Base-by-base conservation (phyloP, 2,888 invertebrate species). In the Latrodectus elegans region DNA sequence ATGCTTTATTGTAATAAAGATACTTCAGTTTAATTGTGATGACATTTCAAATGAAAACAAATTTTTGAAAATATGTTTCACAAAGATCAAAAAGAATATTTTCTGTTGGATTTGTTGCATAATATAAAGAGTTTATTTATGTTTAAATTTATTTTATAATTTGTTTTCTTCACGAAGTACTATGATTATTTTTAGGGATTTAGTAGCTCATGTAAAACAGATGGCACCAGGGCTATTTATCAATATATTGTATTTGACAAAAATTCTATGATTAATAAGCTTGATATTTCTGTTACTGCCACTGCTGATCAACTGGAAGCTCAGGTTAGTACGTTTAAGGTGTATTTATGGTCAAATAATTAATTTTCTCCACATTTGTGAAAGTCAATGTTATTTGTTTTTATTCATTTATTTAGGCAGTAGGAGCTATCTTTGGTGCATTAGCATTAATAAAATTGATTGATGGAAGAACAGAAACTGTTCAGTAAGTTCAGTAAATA, bases 201-300 rank as follows among this genome's bases (percentile, higher is more conserved):
- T 26, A 89, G 89, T 55, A 89, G 88, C 14, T 52, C 82, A 51
- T 90, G 90, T 73, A 89, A 89, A 82, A 26, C 86, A n/a, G 89
- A 90, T 75, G 81, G 88, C 12, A 89, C 89, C 22, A 76, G 90
- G 73, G 89, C 89, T 15, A 82, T 90, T 15, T 90, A 89, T 88
- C 90, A 90, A 71, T 89, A 89, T 85, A 60, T 90, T 52, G 82
- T 89, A 14, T 85, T 90, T 38, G 64, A 81, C 22, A 60, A 84
- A 53, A 72, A 85, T 8, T 55, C 70, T 74, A 60, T 55, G n/a
- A 52, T 89, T 49, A 76, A 60, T 67, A 74, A 84, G 17, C 55
- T 89, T 26, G 88, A 89, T 17, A 15, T 89, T 12, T 84, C 84
- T 22, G 49, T 89, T 15, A 83, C 81, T 17, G 89, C 89, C 14